phyloP scores from a whole-genome alignment of 1,140 invertebrate species.

The Drosophila funebris region DNA sequence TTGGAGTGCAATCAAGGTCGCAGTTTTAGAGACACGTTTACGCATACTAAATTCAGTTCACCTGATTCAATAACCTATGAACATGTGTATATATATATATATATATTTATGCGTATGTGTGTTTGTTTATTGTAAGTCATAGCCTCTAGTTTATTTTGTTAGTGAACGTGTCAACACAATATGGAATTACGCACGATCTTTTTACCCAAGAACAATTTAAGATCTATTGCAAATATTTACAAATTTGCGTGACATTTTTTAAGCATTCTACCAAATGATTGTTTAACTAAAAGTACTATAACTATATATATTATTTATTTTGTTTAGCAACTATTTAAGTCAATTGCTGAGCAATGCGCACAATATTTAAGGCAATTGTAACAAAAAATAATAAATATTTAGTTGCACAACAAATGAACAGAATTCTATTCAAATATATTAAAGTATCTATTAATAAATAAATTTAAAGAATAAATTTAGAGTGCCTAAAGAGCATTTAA shows the following conservation, averaged over 20 bases:
- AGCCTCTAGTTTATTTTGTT: neutral
- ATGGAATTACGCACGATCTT: constrained; percentile 1
- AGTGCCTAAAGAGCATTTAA: no score
- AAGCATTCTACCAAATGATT: constrained; percentile 9
- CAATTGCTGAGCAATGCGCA: neutral
- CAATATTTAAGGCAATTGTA: constrained; percentile 5
- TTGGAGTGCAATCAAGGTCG: neutral
- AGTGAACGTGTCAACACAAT: constrained; percentile 19
- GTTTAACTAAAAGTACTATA: neutral
- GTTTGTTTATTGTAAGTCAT: neutral
- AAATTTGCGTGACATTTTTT: constrained; percentile 32
- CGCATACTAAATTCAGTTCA: constrained; percentile 28
- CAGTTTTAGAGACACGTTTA: constrained; percentile 7
- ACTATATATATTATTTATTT: neutral
- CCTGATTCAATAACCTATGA: constrained; percentile 26
- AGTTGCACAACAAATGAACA: neutral
- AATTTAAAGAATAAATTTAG: neutral
- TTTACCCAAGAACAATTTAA: neutral
- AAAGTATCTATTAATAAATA: neutral
- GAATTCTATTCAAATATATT: neutral
- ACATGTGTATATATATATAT: constrained; percentile 5
- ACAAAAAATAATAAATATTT: neutral
- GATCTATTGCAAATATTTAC: neutral
- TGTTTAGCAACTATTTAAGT: neutral
- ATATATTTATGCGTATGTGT: no score